Evolutionary conservation across 2,888 invertebrate species (phyloP), one percentile per base, ranked within the genome.

Genomic region (Meta bourneti): DNA sequence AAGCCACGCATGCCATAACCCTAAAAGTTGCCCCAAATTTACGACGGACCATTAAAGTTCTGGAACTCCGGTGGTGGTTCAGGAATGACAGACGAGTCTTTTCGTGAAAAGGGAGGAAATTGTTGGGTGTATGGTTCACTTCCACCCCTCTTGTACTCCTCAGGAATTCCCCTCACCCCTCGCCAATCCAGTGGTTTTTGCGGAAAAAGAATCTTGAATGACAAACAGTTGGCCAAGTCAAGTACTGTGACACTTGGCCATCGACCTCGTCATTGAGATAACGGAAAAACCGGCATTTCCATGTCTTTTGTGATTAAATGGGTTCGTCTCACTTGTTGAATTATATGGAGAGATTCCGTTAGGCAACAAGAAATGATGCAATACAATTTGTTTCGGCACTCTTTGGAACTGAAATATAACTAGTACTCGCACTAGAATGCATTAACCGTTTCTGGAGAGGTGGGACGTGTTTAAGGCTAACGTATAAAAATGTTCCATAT

Each of bases 21-120:
- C 85, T 74, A 81, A 84, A 86, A 81, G 90, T 90, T 86, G 84
- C 86, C 80, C 75, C 74, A 82, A 91, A 91, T 91, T 91, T 91
- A 91, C 87, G 91, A 82, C 87, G 81, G 20, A 54, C 86, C 82
- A 91, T 91, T 91, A 91, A 91, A 87, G 91, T 87, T 80, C 75
- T 81, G 82, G 86, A 82, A 87, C 87, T 86, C 72, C 20, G 86
- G 34, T n/a, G 85, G 90, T 90, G 85, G 86, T 90, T 86, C 85
- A 8, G 74, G 34, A 9, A 84, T 79, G 84, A 82, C 81, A 82
- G 87, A 85, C 79, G 90, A 87, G 81, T 19, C 77, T 86, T 82
- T 52, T 48, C 70, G 20, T 90, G 86, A 87, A 91, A 86, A 81
- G 91, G 84, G 82, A 77, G 91, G 82, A 91, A 87, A 87, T 91